A percentile compares a stretch with the other conserved stretches of the same genome.
phyloP scores from a whole-genome alignment of 2,888 invertebrate genomes.

The Aspidiotus destructor region DNA sequence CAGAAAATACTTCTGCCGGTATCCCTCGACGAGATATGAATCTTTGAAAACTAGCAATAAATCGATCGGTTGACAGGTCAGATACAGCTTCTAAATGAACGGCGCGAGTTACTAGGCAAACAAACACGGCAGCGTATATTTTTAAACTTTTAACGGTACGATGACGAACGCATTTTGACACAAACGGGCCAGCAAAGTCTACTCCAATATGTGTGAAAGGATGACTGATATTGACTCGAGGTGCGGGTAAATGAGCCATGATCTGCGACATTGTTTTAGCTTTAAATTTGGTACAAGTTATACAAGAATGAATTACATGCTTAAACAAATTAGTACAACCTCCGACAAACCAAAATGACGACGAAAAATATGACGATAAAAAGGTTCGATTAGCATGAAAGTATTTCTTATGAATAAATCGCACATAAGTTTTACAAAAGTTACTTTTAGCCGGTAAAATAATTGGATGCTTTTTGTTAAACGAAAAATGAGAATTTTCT shows the following conservation, averaged over 20 bases:
- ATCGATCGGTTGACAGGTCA: not conserved
- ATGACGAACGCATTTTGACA: slow-evolving; percentile 4
- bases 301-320: no score
- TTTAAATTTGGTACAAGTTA: not conserved
- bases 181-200: not conserved
- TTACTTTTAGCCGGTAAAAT: not conserved
- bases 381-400: not conserved
- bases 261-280: not conserved
- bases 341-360: not conserved
- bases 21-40: not conserved
- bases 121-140: not conserved
- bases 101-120: not conserved
- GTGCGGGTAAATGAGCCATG: not conserved
- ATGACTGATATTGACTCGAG: not conserved
- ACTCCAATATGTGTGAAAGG: not conserved
- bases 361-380: not conserved
- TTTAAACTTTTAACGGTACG: slow-evolving; percentile 4
- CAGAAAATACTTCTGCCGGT: not conserved
- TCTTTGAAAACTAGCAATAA: not conserved
- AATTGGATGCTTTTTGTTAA: slow-evolving; percentile 4
- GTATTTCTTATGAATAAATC: not conserved
- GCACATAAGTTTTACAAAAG: not conserved
- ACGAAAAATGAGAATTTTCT: not conserved
- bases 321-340: not conserved
- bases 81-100: not conserved